phyloP scores from a whole-genome alignment of 2,797 vertebrate genomes.

The Lutjanus campechanus region DNA sequence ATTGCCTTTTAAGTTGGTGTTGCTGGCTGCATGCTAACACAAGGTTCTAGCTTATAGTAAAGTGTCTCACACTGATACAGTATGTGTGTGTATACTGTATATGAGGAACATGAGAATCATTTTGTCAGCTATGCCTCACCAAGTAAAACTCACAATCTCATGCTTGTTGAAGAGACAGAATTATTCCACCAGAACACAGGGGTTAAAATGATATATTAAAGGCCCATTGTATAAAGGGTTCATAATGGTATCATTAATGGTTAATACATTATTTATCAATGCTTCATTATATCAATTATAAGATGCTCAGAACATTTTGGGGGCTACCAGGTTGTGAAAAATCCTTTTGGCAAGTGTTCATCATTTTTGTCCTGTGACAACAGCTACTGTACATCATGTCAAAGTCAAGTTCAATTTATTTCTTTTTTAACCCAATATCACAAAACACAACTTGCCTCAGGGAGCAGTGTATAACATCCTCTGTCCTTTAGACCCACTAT shows the following conservation, averaged over 20 bases:
- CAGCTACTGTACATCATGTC: too few species aligned
- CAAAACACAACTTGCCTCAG: too few species aligned
- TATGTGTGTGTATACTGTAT: not conserved
- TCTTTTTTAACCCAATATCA: too few species aligned
- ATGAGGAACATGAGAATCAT: not conserved
- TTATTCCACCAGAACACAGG: not conserved
- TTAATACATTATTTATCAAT: not conserved
- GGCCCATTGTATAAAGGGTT: not conserved
- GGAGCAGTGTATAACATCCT: too few species aligned
- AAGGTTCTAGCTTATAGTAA: not conserved
- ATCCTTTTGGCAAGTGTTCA: not conserved
- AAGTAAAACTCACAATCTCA: not conserved
- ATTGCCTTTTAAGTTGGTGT: slow-evolving; percentile 11
- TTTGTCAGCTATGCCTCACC: not conserved
- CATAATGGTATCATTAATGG: not conserved
- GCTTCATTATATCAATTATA: not conserved
- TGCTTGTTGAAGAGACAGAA: not conserved
- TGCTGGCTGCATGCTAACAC: slow-evolving; percentile 12
- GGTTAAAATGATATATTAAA: not conserved
- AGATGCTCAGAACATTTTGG: not conserved
- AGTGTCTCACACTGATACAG: not conserved
- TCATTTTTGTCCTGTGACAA: not conserved
- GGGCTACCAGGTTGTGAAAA: not conserved
- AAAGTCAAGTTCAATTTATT: too few species aligned
- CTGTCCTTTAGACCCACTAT: too few species aligned